Evolutionary conservation across 2,888 invertebrate species (phyloP).

Genomic region (Gandaritis pyraliata): DNA sequence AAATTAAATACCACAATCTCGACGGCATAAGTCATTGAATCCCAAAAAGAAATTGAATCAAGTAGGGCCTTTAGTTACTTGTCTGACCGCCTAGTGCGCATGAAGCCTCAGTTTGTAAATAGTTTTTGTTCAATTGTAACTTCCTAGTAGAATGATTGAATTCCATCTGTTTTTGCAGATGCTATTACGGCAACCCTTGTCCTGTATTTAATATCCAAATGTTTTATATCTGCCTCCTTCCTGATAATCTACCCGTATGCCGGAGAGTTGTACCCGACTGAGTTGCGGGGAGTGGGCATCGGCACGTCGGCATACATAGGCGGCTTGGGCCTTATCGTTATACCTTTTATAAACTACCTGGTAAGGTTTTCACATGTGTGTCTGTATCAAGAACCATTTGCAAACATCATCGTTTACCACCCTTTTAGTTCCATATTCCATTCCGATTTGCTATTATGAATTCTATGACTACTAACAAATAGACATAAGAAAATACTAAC

Average conservation of each 20-base stretch:
- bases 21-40: too few species aligned
- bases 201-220: conserved; percentile 92
- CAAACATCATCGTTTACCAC: conserved; percentile 1
- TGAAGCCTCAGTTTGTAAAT: conserved; percentile 7
- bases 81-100: conserved; percentile 27
- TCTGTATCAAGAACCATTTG: neutral
- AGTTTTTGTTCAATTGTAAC: conserved; percentile 1
- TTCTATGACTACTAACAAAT: too few species aligned
- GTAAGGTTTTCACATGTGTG: conserved; percentile 76
- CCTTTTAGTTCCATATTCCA: neutral
- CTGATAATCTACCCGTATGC: conserved; percentile 96
- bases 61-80: too few species aligned
- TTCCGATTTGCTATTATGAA: too few species aligned
- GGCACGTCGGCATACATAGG: conserved; percentile 96
- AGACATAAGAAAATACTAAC: too few species aligned
- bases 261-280: conserved; percentile 95
- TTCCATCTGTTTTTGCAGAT: conserved; percentile 80
- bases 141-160: neutral
- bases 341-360: conserved; percentile 96
- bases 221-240: conserved; percentile 95
- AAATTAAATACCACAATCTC: too few species aligned
- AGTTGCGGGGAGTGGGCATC: conserved; percentile 94
- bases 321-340: conserved; percentile 93
- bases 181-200: conserved; percentile 89
- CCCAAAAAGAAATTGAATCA: too few species aligned